These are phyloP conservation scores for Drosophila stalkeri DNA, from an alignment of 2,888 invertebrate genomes.

Conservation along the genomic window DNA sequence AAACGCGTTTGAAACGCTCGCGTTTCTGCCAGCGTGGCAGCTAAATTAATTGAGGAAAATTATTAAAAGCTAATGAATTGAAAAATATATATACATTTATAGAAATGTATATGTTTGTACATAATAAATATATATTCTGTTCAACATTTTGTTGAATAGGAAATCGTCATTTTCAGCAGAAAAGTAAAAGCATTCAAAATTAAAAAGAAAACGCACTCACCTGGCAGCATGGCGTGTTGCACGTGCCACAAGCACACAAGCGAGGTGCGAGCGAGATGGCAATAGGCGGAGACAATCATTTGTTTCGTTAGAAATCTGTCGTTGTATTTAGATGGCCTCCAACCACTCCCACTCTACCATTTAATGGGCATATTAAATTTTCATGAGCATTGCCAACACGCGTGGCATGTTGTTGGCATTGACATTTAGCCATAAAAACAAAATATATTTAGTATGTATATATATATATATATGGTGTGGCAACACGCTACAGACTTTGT, in stretches of 20 bases:
- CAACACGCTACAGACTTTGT: conserved; percentile 33
- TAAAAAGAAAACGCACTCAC: conserved; percentile 13
- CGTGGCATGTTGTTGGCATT: conserved; percentile 52
- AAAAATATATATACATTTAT: background rate
- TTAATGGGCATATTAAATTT: conserved; percentile 36
- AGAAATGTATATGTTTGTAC: background rate
- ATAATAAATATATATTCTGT: background rate
- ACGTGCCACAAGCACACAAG: conserved; percentile 23
- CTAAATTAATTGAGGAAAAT: conserved; percentile 2
- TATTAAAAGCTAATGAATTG: background rate
- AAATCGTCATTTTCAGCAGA: conserved; percentile 4
- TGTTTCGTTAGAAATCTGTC: conserved; percentile 12
- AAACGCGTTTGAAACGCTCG: conserved; percentile 38
- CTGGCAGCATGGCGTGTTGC: conserved; percentile 14
- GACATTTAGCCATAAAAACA: conserved; percentile 42
- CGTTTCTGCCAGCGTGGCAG: conserved; percentile 42
- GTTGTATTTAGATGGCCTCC: conserved; percentile 4
- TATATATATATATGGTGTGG: background rate
- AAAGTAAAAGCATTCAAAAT: background rate
- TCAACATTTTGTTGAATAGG: background rate
- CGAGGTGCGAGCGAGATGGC: conserved; percentile 23
- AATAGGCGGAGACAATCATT: background rate
- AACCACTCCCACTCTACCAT: background rate
- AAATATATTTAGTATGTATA: background rate
- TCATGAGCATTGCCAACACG: conserved; percentile 34